Evolutionary conservation across 2,888 invertebrate species (phyloP).

Genomic region (Tenthredo livida): DNA sequence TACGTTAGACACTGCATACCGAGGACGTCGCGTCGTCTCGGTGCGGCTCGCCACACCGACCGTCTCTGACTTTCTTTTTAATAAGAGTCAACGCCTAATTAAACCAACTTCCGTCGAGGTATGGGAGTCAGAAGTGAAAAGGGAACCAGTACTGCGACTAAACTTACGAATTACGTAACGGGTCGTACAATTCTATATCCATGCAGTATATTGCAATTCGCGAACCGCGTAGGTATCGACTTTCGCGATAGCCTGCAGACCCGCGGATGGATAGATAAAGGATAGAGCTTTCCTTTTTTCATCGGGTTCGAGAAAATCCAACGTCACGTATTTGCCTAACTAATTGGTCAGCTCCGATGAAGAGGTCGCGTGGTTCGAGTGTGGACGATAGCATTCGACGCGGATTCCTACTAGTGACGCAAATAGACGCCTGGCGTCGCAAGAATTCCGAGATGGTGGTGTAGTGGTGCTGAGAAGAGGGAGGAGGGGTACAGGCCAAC

Average conservation of each 20-base stretch:
- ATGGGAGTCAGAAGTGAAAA: conserved; percentile 46
- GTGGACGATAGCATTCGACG: conserved; percentile 74
- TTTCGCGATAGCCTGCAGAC: background rate
- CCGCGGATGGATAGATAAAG: background rate
- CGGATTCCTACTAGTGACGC: conserved; percentile 74
- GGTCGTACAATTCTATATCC: background rate
- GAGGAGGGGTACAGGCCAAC: conserved; percentile 14
- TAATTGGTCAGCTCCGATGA: conserved; percentile 42
- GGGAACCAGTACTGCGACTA: background rate
- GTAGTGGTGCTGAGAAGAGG: conserved; percentile 26
- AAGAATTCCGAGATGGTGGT: conserved; percentile 67
- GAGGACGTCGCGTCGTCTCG: background rate
- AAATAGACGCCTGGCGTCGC: conserved; percentile 74
- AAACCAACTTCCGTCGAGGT: conserved; percentile 29
- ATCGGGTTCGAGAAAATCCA: background rate
- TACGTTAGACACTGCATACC: background rate
- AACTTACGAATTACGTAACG: background rate
- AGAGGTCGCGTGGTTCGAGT: conserved; percentile 54
- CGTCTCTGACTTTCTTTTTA: conserved; percentile 31
- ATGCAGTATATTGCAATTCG: background rate
- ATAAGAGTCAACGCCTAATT: conserved; percentile 28
- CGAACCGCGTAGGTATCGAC: background rate
- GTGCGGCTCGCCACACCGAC: background rate
- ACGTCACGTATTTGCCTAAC: conserved; percentile 16
- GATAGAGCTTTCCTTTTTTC: background rate